A percentile compares a stretch with the other conserved stretches of the same genome.
Conservation (phyloP, 2,797 vertebrate genomes). For the Gastrophryne carolinensis region DNA sequence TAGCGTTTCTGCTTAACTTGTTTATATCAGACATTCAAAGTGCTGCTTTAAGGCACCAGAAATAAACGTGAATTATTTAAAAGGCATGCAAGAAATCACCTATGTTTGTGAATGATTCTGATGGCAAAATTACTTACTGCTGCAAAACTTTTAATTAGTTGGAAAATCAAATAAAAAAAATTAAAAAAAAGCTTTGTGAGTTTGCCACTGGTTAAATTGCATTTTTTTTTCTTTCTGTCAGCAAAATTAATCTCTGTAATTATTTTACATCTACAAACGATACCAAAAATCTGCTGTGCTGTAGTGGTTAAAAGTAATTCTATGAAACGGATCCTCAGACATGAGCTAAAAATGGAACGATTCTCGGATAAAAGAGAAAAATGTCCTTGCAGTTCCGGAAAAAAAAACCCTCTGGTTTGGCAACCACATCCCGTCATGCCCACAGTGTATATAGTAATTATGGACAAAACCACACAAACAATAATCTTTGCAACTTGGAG, state of each 20-base stretch:
- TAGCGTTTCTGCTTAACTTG: conserved; percentile 14
- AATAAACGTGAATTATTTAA: conserved; percentile 30
- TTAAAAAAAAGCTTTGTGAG: not conserved
- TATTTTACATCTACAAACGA: not conserved
- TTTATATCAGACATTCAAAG: conserved; percentile 32
- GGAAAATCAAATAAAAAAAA: not conserved
- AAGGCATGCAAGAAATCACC: conserved; percentile 9
- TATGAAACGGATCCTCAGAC: not conserved
- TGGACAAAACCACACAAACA: not conserved
- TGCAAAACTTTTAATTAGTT: conserved; percentile 11
- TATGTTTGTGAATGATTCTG: not conserved
- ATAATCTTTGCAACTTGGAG: too few relatives aligned
- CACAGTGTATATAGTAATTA: not conserved
- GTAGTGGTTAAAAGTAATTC: not conserved
- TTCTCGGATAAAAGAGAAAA: conserved; percentile 7
- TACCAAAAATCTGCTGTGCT: not conserved
- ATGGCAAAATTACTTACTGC: not conserved
- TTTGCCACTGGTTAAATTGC: not conserved
- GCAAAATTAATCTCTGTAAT: conserved; percentile 10
- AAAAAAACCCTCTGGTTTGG: conserved; percentile 16
- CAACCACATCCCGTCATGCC: not conserved
- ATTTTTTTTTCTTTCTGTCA: not conserved
- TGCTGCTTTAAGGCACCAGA: conserved; percentile 18
- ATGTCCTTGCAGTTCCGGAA: not conserved
- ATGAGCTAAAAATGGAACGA: not conserved